phyloP scores from a whole-genome alignment of 1,140 invertebrate genomes.

The Platyscapa corneri region DNA sequence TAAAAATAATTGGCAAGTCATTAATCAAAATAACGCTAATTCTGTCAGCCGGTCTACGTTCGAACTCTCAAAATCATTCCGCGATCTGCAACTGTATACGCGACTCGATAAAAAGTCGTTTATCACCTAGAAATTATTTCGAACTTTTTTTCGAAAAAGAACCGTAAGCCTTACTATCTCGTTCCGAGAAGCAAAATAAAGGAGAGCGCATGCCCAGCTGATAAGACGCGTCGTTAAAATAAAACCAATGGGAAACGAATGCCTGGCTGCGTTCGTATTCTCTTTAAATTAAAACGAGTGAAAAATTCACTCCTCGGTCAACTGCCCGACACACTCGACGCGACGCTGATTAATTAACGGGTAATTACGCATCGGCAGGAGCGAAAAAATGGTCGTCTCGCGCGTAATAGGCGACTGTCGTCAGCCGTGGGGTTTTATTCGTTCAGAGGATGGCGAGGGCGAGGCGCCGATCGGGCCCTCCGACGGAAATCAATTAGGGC shows the following conservation, averaged over 20 bases:
- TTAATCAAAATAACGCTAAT: conserved; percentile 15
- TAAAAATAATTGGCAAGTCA: neutral
- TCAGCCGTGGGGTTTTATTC: too few species aligned
- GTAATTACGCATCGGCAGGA: neutral
- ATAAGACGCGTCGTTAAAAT: neutral
- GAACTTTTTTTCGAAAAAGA: conserved; percentile 22
- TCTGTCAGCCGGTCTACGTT: neutral
- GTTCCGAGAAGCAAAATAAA: conserved; percentile 17
- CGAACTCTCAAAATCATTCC: neutral
- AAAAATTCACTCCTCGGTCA: neutral
- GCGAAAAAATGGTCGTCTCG: neutral
- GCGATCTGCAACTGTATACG: neutral
- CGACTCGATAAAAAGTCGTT: conserved; percentile 17
- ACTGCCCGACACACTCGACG: neutral
- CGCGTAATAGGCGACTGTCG: too few species aligned
- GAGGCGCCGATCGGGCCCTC: too few species aligned
- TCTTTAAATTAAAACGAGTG: neutral
- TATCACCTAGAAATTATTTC: conserved; percentile 16
- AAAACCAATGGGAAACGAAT: neutral
- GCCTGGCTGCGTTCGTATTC: neutral
- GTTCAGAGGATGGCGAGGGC: too few species aligned
- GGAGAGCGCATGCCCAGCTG: neutral
- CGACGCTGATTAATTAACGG: neutral
- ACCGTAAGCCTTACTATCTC: neutral
- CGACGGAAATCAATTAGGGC: too few species aligned